Conservation (phyloP, 2,888 invertebrate species). For the Panorpa germanica region DNA sequence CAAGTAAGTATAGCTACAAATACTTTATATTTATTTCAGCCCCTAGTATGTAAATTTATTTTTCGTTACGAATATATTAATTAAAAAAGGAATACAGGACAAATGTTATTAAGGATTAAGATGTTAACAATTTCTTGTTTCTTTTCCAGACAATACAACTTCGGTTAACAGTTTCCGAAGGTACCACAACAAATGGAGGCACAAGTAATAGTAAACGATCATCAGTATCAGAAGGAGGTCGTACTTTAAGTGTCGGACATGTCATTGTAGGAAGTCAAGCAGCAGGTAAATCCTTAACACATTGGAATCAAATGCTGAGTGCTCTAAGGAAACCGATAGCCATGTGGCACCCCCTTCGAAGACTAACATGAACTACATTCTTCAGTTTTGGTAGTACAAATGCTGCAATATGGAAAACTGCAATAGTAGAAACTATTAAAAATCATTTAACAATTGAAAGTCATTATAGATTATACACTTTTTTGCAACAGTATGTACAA, state of each 20-base stretch:
- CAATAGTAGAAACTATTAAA: too few relatives aligned
- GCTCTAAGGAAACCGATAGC: constrained; percentile 62
- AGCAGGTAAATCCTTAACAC: constrained; percentile 49
- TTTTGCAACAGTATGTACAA: too few relatives aligned
- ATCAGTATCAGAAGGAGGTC: too few relatives aligned
- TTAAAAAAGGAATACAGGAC: too few relatives aligned
- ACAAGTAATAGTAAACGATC: constrained; percentile 25
- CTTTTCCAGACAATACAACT: constrained; percentile 55
- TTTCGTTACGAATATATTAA: too few relatives aligned
- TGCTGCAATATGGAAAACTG: too few relatives aligned
- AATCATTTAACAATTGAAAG: too few relatives aligned
- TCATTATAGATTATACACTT: too few relatives aligned
- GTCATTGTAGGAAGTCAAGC: constrained; percentile 59
- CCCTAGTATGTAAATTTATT: not conserved
- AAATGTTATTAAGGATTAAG: constrained; percentile 2
- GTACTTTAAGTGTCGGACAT: constrained; percentile 54
- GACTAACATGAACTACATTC: too few relatives aligned
- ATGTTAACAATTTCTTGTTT: constrained; percentile 12
- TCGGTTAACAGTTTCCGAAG: constrained; percentile 42
- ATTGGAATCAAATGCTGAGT: constrained; percentile 73
- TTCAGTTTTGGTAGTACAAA: too few relatives aligned
- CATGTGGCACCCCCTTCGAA: constrained; percentile 66
- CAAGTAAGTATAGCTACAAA: too few relatives aligned
- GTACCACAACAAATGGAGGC: constrained; percentile 17
- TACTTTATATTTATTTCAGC: not conserved